A percentile compares a stretch with the other conserved stretches of the same genome.
phyloP scores from a whole-genome alignment of 2,113 vertebrate genomes.

The Petrocephalus zakoni region DNA sequence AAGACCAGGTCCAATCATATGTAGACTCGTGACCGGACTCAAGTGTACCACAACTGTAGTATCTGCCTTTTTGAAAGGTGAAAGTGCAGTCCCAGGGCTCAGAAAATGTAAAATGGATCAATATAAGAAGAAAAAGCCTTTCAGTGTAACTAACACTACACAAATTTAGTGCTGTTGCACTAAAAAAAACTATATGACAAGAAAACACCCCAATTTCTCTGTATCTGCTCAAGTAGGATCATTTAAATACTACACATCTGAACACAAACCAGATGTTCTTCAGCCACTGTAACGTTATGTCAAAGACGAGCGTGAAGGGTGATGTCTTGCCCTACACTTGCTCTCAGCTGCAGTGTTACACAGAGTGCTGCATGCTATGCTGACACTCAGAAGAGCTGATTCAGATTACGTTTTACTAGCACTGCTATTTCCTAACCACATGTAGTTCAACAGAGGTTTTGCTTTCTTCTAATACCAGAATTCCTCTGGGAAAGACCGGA shows the following conservation, averaged over 20 bases:
- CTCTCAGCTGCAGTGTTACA: too few species aligned
- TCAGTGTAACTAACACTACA: neutral
- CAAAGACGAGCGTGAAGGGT: neutral
- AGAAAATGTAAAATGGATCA: neutral
- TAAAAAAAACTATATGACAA: neutral
- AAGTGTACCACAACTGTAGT: neutral
- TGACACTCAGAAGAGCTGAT: neutral
- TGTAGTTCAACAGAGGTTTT: neutral
- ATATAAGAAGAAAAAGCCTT: neutral
- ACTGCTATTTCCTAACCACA: neutral
- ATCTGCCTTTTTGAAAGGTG: neutral
- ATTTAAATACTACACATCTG: neutral
- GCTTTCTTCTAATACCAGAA: neutral
- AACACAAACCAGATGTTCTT: neutral
- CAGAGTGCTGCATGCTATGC: neutral
- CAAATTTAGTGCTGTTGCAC: neutral
- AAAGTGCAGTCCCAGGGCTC: neutral
- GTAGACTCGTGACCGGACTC: neutral
- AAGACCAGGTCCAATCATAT: neutral
- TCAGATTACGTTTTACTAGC: neutral
- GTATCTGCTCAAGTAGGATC: neutral
- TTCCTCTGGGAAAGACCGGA: neutral
- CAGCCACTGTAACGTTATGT: neutral
- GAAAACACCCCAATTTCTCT: neutral
- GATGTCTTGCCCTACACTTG: neutral